These are phyloP conservation scores for Himalopsyche anomala DNA, from an alignment of 2,888 invertebrate genomes.

Conservation along the genomic window DNA sequence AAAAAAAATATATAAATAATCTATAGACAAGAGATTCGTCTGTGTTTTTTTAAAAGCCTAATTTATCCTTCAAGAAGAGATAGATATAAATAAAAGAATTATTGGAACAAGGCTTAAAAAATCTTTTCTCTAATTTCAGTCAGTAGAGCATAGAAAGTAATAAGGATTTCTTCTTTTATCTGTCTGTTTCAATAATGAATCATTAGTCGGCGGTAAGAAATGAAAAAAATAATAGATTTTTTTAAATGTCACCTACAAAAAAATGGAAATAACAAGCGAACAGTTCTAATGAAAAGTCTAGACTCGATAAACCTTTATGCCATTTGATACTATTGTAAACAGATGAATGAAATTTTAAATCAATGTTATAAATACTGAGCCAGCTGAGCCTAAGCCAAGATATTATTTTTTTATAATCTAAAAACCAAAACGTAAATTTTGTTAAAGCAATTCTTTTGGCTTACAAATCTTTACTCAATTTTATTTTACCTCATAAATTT, in stretches of 20 bases:
- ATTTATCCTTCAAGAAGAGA: no score
- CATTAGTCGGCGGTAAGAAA: constrained; percentile 19
- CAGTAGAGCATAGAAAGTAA: background rate
- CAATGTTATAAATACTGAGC: background rate
- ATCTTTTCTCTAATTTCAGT: background rate
- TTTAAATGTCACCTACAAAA: background rate
- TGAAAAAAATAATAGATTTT: background rate
- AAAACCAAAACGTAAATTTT: no score
- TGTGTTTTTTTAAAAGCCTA: no score
- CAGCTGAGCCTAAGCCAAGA: background rate
- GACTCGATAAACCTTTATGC: constrained; percentile 29
- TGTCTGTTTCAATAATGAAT: constrained; percentile 5
- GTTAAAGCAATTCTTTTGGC: no score
- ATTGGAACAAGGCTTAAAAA: background rate
- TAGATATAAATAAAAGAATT: no score
- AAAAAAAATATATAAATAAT: no score
- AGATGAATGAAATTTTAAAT: background rate
- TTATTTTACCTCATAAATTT: no score
- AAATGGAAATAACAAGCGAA: constrained; percentile 12
- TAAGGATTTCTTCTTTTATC: no score
- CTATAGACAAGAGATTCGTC: no score
- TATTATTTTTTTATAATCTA: background rate
- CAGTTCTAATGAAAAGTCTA: constrained; percentile 24
- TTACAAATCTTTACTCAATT: no score
- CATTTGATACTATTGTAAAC: constrained; percentile 17